Base-by-base conservation (phyloP, 2,797 vertebrate species). In the Chelidonichthys spinosus region DNA sequence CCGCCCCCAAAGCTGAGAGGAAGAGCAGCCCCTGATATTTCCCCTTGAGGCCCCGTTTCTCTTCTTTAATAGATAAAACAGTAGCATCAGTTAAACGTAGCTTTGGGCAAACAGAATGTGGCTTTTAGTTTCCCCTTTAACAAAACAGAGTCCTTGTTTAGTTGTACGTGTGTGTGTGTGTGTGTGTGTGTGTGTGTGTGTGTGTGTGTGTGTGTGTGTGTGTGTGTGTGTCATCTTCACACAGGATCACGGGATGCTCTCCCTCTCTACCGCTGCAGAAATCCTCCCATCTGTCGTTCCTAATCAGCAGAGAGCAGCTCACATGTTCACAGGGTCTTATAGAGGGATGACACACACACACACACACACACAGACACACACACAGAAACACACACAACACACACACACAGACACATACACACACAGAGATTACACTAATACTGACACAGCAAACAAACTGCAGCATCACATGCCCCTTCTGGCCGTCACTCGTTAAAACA, bases 281-380 rank as follows among this genome's bases (percentile, higher is more conserved):
- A 92, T 92, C 90, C 92, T 85, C 86, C 90, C 92, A 92, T 92
- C 90, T 92, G 91, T 91, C 85, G 11, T 67, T 76, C 65, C 79
- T 90, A 85, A 92, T 93, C 90, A 89, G 86, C 82, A 68, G 69
- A 87, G 79, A 91, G 86, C 89, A 88, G 91, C 76, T 87, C 87
- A 84, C 75, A 83, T 84, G 89, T 85, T 88, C 85, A 67, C 73
- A 75, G 71, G 86, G 84, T 86, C 83, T 89, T 86, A 85, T 35
- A 66, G 68, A 15, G 55, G 76, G 52, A 88, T 82, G 85, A 76
- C 77, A 72, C 18, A 11, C 67, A n/a, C 44, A 33, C 55, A 14
- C 60, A 13, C 50, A 15, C 18, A 4, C 59, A 1, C 62, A 14
- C 39, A 32, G 53, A 50, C 59, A 33, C 47, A 17, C 56, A n/a